Base-by-base conservation (phyloP, 2,888 invertebrate genomes). In the Cheilosia variabilis region DNA sequence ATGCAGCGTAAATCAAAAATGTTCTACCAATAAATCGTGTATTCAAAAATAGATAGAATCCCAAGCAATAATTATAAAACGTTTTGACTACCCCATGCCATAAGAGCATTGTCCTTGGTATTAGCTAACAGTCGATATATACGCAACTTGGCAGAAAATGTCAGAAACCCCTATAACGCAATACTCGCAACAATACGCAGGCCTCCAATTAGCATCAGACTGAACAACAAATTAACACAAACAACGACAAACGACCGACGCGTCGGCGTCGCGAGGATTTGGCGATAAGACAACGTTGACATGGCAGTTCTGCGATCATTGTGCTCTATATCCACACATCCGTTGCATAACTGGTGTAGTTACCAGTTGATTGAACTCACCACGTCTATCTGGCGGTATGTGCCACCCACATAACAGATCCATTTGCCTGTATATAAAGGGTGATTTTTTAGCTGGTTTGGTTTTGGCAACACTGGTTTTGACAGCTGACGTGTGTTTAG, bases 361-460 rank as follows among this genome's bases (percentile, higher is more conserved):
- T 27, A 66, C 66, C 68, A 69, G 75, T 76, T 76, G 69, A 76
- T 43, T 81, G 62, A 80, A 75, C 75, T 58, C 7, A n/a, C 7
- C 17, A 43, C 24, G 55, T 45, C n/a, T 34, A 27, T 37, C 22
- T 50, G 53, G n/a, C n/a, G 24, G 17, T 27, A 55, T 22, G 24
- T 37, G 24, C 15, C 41, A 50, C 24, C 10, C 52, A 6, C 19
- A 9, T 15, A 15, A 4, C 37, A 50, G 37, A 55, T 43, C 27
- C 34, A 45, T 60, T 45, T 47, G 43, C 53, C 50, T 65, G 34
- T 63, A 52, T n/a, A n/a, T n/a, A n/a, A n/a, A n/a, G n/a, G n/a
- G n/a, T n/a, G n/a, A n/a, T n/a, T n/a, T n/a, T n/a, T n/a, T n/a
- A n/a, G n/a, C n/a, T n/a, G n/a, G n/a, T n/a, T n/a, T n/a, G n/a